Percentiles rank a stretch among this genome's conserved stretches.
Evolutionary conservation across 2,797 vertebrate genomes (phyloP).

Genomic region (Threskiornis aethiopicus): DNA sequence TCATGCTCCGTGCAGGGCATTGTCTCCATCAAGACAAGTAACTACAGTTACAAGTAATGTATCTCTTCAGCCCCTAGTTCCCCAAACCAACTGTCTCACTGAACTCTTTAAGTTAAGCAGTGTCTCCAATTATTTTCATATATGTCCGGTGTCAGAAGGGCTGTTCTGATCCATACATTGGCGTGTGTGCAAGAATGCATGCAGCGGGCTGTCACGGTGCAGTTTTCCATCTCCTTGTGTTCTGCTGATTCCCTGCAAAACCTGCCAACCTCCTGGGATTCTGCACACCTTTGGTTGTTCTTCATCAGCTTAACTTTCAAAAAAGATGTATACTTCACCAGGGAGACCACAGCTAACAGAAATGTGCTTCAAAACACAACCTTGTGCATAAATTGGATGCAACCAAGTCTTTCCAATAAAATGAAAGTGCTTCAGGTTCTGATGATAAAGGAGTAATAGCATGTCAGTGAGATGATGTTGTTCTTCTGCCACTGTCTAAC

Average conservation of each 20-base stretch:
- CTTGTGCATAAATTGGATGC: not conserved
- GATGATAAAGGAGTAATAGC: not conserved
- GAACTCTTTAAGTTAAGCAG: not conserved
- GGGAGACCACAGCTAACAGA: not conserved
- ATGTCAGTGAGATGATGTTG: not conserved
- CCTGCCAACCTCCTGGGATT: not conserved
- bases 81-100: not conserved
- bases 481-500: not conserved
- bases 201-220: not conserved
- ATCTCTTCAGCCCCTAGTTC: not conserved
- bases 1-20: not conserved
- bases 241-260: not conserved
- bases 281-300: not conserved
- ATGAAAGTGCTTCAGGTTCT: not conserved
- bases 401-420: not conserved
- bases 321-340: not conserved
- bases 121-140: not conserved
- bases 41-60: not conserved
- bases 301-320: not conserved
- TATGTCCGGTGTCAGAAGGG: not conserved
- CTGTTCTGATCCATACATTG: not conserved
- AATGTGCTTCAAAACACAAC: not conserved
- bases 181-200: not conserved
- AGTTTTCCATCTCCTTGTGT: not conserved
- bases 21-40: not conserved